Conservation (phyloP, 2,797 vertebrate genomes). For the Acanthurus tractus region DNA sequence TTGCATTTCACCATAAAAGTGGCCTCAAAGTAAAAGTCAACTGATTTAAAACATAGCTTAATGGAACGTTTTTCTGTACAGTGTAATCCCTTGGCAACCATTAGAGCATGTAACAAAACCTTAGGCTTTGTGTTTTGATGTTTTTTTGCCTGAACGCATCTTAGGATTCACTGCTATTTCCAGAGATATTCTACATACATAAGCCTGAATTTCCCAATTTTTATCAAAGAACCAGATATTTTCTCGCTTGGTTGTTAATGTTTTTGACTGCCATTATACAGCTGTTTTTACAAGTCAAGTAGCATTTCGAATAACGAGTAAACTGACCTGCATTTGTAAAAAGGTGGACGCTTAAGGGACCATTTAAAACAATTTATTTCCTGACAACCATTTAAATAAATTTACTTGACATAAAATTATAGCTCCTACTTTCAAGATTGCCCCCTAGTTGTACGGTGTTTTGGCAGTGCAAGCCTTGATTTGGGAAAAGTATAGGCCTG, state of each 20-base stretch:
- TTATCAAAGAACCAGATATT: neutral
- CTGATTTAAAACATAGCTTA: neutral
- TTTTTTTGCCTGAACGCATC: no score
- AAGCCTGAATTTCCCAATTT: neutral
- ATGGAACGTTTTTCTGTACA: no score
- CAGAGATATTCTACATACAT: neutral
- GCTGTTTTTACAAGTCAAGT: neutral
- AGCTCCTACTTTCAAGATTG: neutral
- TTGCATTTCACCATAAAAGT: neutral
- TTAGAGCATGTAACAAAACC: no score
- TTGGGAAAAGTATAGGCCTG: neutral
- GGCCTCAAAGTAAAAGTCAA: no score
- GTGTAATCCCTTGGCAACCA: no score
- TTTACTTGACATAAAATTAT: neutral
- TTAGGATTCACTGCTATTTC: neutral
- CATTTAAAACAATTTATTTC: no score
- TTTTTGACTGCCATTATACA: neutral
- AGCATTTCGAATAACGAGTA: neutral
- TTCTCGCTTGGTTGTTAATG: neutral
- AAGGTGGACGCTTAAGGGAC: neutral
- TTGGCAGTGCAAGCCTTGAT: neutral
- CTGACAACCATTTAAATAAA: neutral
- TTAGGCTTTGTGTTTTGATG: neutral
- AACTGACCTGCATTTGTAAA: neutral
- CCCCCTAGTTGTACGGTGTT: neutral